Base-by-base conservation (phyloP, 1,140 invertebrate genomes). In the Saccostrea echinata region DNA sequence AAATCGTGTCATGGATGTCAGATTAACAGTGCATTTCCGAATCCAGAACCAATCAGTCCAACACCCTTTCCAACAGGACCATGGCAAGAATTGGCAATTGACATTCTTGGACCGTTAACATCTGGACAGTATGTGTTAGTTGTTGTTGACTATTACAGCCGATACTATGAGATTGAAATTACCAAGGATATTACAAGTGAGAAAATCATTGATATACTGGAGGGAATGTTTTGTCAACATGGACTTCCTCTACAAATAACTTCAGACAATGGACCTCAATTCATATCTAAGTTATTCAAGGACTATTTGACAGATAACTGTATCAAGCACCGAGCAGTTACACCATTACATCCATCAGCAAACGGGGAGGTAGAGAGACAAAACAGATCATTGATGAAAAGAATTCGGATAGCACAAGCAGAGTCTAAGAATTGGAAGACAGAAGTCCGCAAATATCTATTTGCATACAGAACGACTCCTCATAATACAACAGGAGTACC, bases 361-460 rank as follows among this genome's bases (percentile, higher is more conserved):
- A 92, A 91, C 83, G 90, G 91, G 2, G 90, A 89, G 61, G 89
- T 92, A 1, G 88, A 91, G 85, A 3, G 90, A 33, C 85, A 88
- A 27, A 92, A 91, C 84, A 16, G 88, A 52, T 86, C 90, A 9
- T 27, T 92, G 18, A 30, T 90, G 61, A 92, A 92, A 57, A 51
- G 82, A 16, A 90, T 92, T 21, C 51, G 84, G 82, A 89, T 90
- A 35, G 89, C 89, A 21, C 86, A 90, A 30, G 82, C 83, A 11
- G 81, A 91, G 81, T 86, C 85, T 6, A 84, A 84, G 53, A 71
- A 89, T 76, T 92, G 89, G 90, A 86, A 88, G 35, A 88, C 84
- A 18, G 90, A 91, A 86, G 2, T 91, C 27, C 61, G 80, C 8
- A 90, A 83, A 35, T 89, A 87, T 35, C 30, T 92, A 13, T 43